Evolutionary conservation across 2,888 invertebrate genomes (phyloP).

Genomic region (Conops quadrifasciatus): DNA sequence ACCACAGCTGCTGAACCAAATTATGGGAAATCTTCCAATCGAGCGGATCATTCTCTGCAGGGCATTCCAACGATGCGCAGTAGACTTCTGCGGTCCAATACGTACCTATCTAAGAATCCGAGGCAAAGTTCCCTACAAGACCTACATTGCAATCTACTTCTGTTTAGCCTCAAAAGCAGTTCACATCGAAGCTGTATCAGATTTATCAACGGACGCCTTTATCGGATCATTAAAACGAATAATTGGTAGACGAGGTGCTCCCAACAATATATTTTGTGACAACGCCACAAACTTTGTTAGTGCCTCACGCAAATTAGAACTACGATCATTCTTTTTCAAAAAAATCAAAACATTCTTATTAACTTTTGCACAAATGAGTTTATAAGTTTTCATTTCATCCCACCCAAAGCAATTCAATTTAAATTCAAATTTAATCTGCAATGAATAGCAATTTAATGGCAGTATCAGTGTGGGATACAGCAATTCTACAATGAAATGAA

Average conservation of each 20-base stretch:
- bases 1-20: conserved; percentile 39
- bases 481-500: too few relatives aligned
- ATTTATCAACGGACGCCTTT: neutral
- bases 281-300: neutral
- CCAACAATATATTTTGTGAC: neutral
- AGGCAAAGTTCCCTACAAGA: neutral
- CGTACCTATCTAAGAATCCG: neutral
- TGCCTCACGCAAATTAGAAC: neutral
- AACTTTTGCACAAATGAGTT: neutral
- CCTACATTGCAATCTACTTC: neutral
- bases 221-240: neutral
- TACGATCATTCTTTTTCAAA: neutral
- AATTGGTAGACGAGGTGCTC: neutral
- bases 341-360: neutral
- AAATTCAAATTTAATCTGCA: too few relatives aligned
- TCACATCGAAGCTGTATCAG: neutral
- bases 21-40: conserved; percentile 33
- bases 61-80: conserved; percentile 35
- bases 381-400: conserved; percentile 36
- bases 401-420: conserved; percentile 5
- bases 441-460: too few relatives aligned
- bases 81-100: conserved; percentile 32
- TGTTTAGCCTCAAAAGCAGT: neutral
- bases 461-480: too few relatives aligned
- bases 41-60: conserved; percentile 32